These are phyloP conservation scores for Polydrusus tereticollis DNA, from an alignment of 2,888 invertebrate species.

Conservation along the genomic window DNA sequence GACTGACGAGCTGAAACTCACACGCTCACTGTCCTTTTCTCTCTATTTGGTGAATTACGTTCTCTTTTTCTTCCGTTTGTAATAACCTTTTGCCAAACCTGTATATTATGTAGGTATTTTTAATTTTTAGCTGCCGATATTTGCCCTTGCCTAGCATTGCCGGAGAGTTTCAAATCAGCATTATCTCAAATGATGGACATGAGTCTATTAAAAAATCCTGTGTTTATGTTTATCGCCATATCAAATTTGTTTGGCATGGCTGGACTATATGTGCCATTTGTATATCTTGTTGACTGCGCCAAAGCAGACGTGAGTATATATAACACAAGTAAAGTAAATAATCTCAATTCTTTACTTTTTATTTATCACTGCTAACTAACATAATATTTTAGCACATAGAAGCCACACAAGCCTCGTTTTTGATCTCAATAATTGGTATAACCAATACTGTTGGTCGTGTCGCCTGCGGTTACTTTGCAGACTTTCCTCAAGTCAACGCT, in stretches of 20 bases:
- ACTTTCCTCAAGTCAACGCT: constrained; percentile 93
- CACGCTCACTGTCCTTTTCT: too few species aligned
- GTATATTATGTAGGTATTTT: too few species aligned
- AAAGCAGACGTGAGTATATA: constrained; percentile 73
- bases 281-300: constrained; percentile 91
- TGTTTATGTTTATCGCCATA: constrained; percentile 91
- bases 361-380: not conserved
- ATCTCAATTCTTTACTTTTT: not conserved
- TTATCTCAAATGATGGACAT: constrained; percentile 93
- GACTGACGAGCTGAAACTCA: too few species aligned
- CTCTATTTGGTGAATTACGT: too few species aligned
- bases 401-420: constrained; percentile 78
- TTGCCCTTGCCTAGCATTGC: constrained; percentile 84
- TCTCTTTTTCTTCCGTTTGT: too few species aligned
- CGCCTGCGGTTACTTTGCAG: constrained; percentile 89
- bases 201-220: constrained; percentile 87
- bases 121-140: constrained; percentile 77
- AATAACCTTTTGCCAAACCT: too few species aligned
- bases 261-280: constrained; percentile 96
- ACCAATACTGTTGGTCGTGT: constrained; percentile 96
- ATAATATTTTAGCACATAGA: constrained; percentile 76
- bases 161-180: constrained; percentile 85
- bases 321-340: not conserved
- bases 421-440: constrained; percentile 88
- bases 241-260: constrained; percentile 98